These are phyloP conservation scores for Sparidentex hasta DNA, from an alignment of 2,797 vertebrate genomes.

Conservation along the genomic window DNA sequence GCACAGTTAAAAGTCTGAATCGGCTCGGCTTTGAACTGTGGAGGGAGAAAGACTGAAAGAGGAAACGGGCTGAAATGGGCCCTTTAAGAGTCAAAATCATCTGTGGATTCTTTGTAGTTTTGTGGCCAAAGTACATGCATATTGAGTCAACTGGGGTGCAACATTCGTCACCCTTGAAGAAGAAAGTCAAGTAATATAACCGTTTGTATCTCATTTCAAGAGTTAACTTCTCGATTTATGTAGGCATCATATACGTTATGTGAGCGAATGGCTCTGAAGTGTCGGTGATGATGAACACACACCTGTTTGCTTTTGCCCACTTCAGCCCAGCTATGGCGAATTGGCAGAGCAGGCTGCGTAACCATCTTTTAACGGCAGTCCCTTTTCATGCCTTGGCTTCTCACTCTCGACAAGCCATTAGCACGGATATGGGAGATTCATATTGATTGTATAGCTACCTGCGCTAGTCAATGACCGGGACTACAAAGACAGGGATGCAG, in stretches of 20 bases:
- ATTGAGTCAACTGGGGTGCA: not conserved
- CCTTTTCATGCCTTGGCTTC: not conserved
- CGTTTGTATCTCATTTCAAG: not conserved
- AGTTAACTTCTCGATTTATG: not conserved
- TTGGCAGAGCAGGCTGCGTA: not conserved
- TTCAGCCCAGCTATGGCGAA: not conserved
- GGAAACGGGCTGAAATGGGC: conserved; percentile 28
- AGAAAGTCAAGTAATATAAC: not conserved
- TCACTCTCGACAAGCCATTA: not conserved
- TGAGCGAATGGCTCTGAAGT: not conserved
- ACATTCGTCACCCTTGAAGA: not conserved
- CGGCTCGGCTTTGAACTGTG: conserved; percentile 60
- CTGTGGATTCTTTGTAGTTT: conserved; percentile 13
- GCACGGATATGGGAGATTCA: not conserved
- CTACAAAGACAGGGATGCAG: not conserved
- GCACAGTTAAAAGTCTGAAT: conserved; percentile 32
- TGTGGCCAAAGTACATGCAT: conserved; percentile 10
- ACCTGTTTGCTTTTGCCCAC: not conserved
- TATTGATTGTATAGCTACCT: conserved; percentile 8
- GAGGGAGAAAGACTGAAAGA: conserved; percentile 8
- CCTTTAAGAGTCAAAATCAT: not conserved
- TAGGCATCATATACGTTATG: not conserved
- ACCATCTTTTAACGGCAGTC: not conserved
- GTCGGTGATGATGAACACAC: not conserved
- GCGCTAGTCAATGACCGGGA: not conserved